Conservation (phyloP, 2,797 vertebrate species). For the Aldrovandia affinis region DNA sequence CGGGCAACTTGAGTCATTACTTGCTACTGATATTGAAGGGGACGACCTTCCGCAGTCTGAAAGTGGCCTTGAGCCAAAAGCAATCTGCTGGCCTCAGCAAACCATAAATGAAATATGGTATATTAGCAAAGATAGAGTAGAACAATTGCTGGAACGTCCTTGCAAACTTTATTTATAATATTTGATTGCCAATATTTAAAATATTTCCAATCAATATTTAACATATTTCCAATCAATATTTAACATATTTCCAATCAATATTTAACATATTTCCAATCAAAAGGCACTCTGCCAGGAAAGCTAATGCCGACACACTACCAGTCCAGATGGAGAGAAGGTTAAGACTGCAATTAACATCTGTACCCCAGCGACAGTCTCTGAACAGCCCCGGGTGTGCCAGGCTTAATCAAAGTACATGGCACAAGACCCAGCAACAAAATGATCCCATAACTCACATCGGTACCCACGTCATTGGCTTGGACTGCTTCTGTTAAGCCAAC, state of each 20-base stretch:
- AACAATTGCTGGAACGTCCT: not conserved
- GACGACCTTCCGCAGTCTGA: not conserved
- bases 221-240: too few species aligned
- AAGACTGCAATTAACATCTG: not conserved
- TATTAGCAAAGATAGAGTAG: slow-evolving; percentile 16
- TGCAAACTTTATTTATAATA: slow-evolving; percentile 13
- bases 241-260: slow-evolving; percentile 3
- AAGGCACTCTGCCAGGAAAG: not conserved
- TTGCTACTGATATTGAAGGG: not conserved
- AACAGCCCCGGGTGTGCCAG: not conserved
- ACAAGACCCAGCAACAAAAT: slow-evolving; percentile 4
- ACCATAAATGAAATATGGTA: slow-evolving; percentile 4
- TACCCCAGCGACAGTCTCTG: not conserved
- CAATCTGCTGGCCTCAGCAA: slow-evolving; percentile 16
- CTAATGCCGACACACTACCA: slow-evolving; percentile 6
- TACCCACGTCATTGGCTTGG: not conserved
- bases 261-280: slow-evolving; percentile 3
- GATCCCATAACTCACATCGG: not conserved
- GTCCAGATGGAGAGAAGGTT: slow-evolving; percentile 1
- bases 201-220: too few species aligned
- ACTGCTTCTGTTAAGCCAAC: not conserved
- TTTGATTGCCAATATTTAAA: too few species aligned
- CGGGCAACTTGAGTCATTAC: not conserved
- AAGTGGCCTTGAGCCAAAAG: slow-evolving; percentile 6
- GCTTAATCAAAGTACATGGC: not conserved